Base-by-base conservation (phyloP, 2,888 invertebrate species). In the Caenorhabditis parvicauda region DNA sequence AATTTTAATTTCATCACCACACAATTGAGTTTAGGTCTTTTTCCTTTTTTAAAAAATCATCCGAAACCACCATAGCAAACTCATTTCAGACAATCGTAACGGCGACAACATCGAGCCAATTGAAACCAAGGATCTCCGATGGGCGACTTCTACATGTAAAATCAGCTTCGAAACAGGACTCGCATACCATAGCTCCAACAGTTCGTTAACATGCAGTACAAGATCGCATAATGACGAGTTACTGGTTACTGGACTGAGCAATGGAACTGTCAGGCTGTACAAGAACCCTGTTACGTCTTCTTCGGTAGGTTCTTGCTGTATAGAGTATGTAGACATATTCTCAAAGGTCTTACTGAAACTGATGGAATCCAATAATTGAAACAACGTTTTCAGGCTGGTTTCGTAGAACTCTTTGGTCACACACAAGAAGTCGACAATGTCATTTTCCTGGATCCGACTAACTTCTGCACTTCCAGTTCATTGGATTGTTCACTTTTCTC, bases 201-300 rank as follows among this genome's bases (percentile, higher is more conserved):
- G 37, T 21, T 22, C 3, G 17, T 4, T 41, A n/a, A n/a, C n/a
- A n/a, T n/a, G n/a, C n/a, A n/a, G n/a, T n/a, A n/a, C n/a, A n/a
- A n/a, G n/a, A n/a, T 41, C 64, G 14, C 47, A 41, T 19, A 39
- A 29, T 27, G 60, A 60, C 3, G 47, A 56, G 2, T 19, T 64
- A 0, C n/a, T 49, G 12, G 70, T 60, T 6, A 42, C 50, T 41
- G 65, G 64, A 7, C 53, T 60, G 53, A 60, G 64, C 29, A 63
- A 61, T 24, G 70, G 70, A 19, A 64, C 63, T 0, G 56, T 67
- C 24, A 52, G 67, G 12, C 25, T 70, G 6, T 67, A 65, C 44
- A 47, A 38, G 14, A 59, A 32, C 24, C 70, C 70, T 0, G 58
- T 65, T 2, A 59, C 54, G 6, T 59, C 61, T 46, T 43, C 59